A percentile compares a stretch with the other conserved stretches of the same genome.
Conservation (phyloP, 2,113 vertebrate species). For the Phodopus roborovskii region DNA sequence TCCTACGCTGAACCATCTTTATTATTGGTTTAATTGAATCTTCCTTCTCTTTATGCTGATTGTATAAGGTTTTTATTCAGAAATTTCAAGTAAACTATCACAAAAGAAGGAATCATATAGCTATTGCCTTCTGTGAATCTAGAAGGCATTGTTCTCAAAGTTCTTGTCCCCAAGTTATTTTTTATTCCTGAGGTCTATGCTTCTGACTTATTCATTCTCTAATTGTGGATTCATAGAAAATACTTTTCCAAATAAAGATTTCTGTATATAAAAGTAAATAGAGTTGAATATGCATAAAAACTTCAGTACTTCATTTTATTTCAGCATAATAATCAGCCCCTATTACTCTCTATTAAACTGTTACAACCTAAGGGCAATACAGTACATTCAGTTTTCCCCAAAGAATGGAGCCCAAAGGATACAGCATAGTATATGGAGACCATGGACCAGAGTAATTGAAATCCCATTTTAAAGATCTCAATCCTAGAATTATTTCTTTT, state of each 20-base stretch:
- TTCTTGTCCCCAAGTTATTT: constrained; percentile 60
- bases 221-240: constrained; percentile 46
- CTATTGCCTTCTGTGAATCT: constrained; percentile 57
- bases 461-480: constrained; percentile 62
- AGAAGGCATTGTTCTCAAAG: constrained; percentile 41
- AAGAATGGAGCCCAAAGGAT: constrained; percentile 43
- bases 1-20: constrained; percentile 38
- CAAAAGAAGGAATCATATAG: constrained; percentile 49
- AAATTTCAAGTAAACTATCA: constrained; percentile 57
- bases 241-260: constrained; percentile 64
- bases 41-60: constrained; percentile 53
- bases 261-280: constrained; percentile 55
- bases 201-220: constrained; percentile 37
- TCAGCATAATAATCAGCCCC: not conserved
- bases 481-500: constrained; percentile 62
- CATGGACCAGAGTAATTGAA: constrained; percentile 59
- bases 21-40: constrained; percentile 51
- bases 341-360: not conserved
- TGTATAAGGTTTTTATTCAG: constrained; percentile 56
- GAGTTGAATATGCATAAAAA: constrained; percentile 57
- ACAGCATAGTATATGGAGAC: constrained; percentile 17
- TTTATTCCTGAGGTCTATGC: constrained; percentile 19
- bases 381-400: constrained; percentile 49
- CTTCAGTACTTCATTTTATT: constrained; percentile 26
- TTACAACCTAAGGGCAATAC: not conserved